Conservation (phyloP, 2,797 vertebrate species). For the Sebastes cheni region DNA sequence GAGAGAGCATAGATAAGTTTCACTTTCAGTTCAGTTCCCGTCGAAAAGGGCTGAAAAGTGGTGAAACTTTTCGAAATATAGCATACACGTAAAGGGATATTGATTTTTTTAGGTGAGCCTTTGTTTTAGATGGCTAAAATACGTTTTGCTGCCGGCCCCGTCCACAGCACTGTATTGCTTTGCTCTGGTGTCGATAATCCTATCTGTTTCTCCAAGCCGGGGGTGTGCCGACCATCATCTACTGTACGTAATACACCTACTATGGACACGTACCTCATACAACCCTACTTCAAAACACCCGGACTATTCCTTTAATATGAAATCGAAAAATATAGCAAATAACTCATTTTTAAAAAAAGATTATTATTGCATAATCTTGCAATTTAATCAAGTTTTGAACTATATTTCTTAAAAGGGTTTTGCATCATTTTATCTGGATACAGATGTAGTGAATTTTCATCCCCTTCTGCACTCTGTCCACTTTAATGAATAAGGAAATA, state of each 20-base stretch:
- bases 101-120: background rate
- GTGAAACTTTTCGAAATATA: too few relatives aligned
- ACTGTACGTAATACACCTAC: too few relatives aligned
- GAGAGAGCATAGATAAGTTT: too few relatives aligned
- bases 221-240: too few relatives aligned
- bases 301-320: background rate
- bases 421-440: background rate
- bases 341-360: background rate
- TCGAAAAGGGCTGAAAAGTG: too few relatives aligned
- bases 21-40: too few relatives aligned
- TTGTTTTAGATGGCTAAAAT: background rate
- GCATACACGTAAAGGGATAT: background rate
- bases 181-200: background rate
- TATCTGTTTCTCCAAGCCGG: too few relatives aligned
- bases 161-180: background rate
- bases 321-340: background rate
- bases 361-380: background rate
- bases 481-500: background rate
- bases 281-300: too few relatives aligned
- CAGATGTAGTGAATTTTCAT: background rate
- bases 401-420: background rate
- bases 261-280: too few relatives aligned
- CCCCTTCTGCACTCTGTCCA: background rate
- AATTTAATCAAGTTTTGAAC: background rate
- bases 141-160: background rate